Evolutionary conservation across 2,113 vertebrate genomes (phyloP).

Genomic region (Neotragus moschatus): DNA sequence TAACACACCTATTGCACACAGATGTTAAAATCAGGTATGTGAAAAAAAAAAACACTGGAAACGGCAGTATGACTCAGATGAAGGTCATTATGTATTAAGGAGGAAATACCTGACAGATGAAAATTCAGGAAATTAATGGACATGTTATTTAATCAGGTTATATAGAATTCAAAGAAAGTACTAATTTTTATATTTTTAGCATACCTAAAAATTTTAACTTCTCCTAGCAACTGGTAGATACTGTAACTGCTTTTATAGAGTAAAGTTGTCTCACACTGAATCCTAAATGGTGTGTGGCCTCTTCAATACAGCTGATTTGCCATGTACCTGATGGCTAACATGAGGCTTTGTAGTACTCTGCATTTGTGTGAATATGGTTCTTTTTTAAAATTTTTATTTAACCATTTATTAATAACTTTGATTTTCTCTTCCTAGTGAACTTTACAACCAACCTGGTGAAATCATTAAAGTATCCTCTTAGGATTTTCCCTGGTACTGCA

Average conservation of each 20-base stretch:
- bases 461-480: not conserved
- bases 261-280: not conserved
- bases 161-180: not conserved
- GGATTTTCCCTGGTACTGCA: not conserved
- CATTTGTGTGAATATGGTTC: not conserved
- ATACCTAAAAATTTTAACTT: not conserved
- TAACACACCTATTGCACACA: not conserved
- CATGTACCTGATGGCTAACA: not conserved
- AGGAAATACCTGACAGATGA: not conserved
- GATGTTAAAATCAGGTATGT: not conserved
- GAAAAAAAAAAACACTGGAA: not conserved
- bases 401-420: not conserved
- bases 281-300: not conserved
- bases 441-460: not conserved
- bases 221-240: not conserved
- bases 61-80: not conserved
- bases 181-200: not conserved
- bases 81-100: not conserved
- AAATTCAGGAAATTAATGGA: not conserved
- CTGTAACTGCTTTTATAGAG: not conserved
- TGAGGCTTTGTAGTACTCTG: not conserved
- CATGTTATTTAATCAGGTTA: not conserved
- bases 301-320: not conserved
- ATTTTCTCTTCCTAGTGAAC: not conserved
- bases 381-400: not conserved